Evolutionary conservation across 2,113 vertebrate genomes (phyloP).

Genomic region (Stictonetta naevosa): DNA sequence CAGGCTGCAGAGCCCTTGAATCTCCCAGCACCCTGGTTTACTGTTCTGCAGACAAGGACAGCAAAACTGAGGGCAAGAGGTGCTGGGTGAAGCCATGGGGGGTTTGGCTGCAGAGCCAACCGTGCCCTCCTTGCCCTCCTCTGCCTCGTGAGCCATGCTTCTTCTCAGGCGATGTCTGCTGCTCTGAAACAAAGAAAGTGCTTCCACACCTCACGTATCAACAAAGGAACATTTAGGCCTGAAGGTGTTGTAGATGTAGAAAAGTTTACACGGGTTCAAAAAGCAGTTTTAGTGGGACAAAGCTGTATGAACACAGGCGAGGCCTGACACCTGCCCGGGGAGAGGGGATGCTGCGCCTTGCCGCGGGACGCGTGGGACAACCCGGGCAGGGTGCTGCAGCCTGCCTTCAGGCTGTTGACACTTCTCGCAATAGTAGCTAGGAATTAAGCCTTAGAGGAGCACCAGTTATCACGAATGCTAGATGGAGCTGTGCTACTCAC

Average conservation of each 20-base stretch:
- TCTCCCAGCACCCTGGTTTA: not conserved
- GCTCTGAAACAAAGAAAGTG: not conserved
- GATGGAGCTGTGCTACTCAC: slow-evolving; percentile 59
- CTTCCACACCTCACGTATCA: not conserved
- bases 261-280: not conserved
- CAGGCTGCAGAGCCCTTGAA: not conserved
- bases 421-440: not conserved
- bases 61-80: not conserved
- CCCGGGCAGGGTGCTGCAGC: not conserved
- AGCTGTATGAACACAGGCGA: not conserved
- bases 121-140: not conserved
- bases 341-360: not conserved
- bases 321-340: not conserved
- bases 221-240: not conserved
- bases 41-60: not conserved
- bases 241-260: fast-evolving
- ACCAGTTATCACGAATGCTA: slow-evolving; percentile 18
- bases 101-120: not conserved
- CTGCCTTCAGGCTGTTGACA: not conserved
- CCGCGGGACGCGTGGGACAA: not conserved
- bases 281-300: not conserved
- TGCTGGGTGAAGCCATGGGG: not conserved
- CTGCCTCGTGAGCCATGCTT: not conserved
- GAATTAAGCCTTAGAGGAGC: not conserved
- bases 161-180: not conserved